Conservation (phyloP, 2,888 invertebrate species). For the Tortrix viridana region DNA sequence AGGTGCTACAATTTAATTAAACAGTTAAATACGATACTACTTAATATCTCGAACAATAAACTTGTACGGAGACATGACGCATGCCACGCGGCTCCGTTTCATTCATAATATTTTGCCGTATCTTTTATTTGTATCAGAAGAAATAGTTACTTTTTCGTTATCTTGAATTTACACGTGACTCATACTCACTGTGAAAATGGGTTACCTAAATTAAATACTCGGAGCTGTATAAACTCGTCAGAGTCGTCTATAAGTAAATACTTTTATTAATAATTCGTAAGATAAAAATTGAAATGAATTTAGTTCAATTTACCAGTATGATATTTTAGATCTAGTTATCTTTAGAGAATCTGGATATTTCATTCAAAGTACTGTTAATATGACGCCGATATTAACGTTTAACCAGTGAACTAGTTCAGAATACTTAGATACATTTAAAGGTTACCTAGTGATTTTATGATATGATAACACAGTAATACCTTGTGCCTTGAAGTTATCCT, state of each 20-base stretch:
- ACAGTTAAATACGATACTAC: too few relatives aligned
- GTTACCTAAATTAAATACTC: too few relatives aligned
- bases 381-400: neutral
- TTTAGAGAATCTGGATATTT: neutral
- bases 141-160: conserved; percentile 16
- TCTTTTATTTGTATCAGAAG: conserved; percentile 19
- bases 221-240: too few relatives aligned
- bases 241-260: too few relatives aligned
- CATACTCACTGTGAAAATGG: neutral
- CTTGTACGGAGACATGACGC: conserved; percentile 13
- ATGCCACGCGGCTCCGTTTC: conserved; percentile 7
- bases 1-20: conserved; percentile 9
- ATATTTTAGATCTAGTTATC: too few relatives aligned
- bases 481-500: conserved; percentile 47
- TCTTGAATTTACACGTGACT: conserved; percentile 2
- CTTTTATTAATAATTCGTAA: too few relatives aligned
- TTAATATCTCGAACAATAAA: conserved; percentile 17
- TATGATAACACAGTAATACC: conserved; percentile 24
- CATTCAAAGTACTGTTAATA: neutral
- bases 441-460: conserved; percentile 26
- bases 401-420: neutral
- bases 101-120: conserved; percentile 24
- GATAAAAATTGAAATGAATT: too few relatives aligned
- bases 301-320: too few relatives aligned
- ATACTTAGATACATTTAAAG: neutral